Evolutionary conservation across 2,113 vertebrate species (phyloP), one percentile per base, ranked within the genome.

Genomic region (Pachycephala philippinensis): DNA sequence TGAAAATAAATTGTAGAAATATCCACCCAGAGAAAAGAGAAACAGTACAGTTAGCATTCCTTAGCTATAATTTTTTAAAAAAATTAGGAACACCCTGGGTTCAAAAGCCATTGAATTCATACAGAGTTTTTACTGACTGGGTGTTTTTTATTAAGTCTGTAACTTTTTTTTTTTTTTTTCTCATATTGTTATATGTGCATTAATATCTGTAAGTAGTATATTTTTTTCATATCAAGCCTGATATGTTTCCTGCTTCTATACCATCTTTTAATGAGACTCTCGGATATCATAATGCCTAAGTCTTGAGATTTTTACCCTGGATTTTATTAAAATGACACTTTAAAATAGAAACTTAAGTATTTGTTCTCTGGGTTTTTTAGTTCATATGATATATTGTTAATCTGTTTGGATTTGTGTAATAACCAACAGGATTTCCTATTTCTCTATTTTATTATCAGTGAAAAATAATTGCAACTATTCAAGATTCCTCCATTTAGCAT

Each of bases 11-110:
- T 28, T 68, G 22, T 50, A 74, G 52, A 82, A 72, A 52, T 72
- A 56, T 4, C 7, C 5, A 31, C 16, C 61, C 7, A 64, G 21
- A 60, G 8, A 42, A 54, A 77, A 74, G 31, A 54, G 3, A 81
- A 89, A 63, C 23, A 4, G 5, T 40, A 28, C 7, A 69, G 3
- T 40, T 60, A 60, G 10, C 3, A 47, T 40, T 74, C 10, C 14
- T 78, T 45, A 21, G 17, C 22, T 56, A 35, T 5, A 59, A 33
- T n/a, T n/a, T n/a, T n/a, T n/a, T n/a, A n/a, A n/a, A n/a, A 35
- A 28, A 64, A 33, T 2, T 6, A 47, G 7, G 4, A 66, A 15
- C 3, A 40, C 6, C 4, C 10, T 66, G 21, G 3, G 3, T n/a
- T 80, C 26, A 57, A 53, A 83, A 59, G 26, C 15, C 3, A 16